Evolutionary conservation across 2,888 invertebrate genomes (phyloP), one percentile per base, ranked within the genome.

Genomic region (Rugalucina vietnamica): DNA sequence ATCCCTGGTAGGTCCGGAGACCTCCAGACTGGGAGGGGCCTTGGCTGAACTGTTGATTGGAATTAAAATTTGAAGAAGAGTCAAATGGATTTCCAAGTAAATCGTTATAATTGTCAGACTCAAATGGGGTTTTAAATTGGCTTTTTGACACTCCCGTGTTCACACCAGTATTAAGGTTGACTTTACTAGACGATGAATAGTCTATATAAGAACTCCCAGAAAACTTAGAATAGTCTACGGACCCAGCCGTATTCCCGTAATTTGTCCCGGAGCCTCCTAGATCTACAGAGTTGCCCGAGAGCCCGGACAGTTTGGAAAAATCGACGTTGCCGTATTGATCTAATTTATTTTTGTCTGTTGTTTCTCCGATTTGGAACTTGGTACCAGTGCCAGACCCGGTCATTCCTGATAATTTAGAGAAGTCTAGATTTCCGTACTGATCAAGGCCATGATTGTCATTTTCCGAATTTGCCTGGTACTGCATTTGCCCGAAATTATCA

Each of bases 81-180:
- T 76, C 83, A 34, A 82, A 85, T 21, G 85, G 85, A 29, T 76
- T 85, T 21, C 29, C 79, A 24, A 85, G 65, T 1, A 85, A 75
- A 70, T 85, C 82, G 37, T 85, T 85, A 43, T 85, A 85, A 32
- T 85, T 85, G 27, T 85, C 80, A 18, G 82, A 34, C 50, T 85
- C 82, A 49, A 85, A 85, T 34, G 85, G 82, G 10, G 85, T 85
- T 73, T 85, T 75, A 37, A 65, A 85, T 43, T 82, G 85, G 29
- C 78, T 78, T 14, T 70, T 27, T 0, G 78, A 77, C 12, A 36
- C 70, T 29, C 75, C 54, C 21, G 75, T 71, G 32, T 71, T 65
- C 27, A 54, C 71, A 21, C 69, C 70, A 36, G 54, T 36, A 24
- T 49, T 69, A 5, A n/a, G 21, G 32, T 71, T 32, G 29, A 49